Evolutionary conservation across 2,797 vertebrate species (phyloP).

Genomic region (Chaetophractus vellerosus): DNA sequence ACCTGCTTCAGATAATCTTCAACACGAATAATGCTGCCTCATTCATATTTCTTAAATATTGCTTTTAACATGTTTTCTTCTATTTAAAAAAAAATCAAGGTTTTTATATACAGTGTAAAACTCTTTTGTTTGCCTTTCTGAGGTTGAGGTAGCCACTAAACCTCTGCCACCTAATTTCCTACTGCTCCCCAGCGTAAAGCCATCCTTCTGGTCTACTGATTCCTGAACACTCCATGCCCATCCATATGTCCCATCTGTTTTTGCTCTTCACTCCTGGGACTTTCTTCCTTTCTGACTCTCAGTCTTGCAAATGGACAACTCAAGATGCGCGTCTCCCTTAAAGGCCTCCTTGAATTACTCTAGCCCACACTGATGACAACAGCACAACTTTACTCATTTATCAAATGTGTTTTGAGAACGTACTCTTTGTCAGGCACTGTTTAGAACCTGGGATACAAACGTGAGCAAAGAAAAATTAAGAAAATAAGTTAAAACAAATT

Average conservation of each 20-base stretch:
- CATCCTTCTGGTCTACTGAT: not conserved
- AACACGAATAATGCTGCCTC: not conserved
- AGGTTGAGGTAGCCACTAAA: not conserved
- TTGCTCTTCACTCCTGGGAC: not conserved
- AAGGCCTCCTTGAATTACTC: not conserved
- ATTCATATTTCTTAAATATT: constrained; percentile 15
- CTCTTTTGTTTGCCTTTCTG: not conserved
- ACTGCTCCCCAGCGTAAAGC: not conserved
- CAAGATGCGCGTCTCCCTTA: not conserved
- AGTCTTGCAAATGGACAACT: not conserved
- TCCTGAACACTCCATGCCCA: not conserved
- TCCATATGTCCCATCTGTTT: not conserved
- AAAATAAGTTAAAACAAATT: constrained; percentile 18
- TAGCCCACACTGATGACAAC: not conserved
- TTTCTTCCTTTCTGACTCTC: not conserved
- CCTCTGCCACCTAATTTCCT: not conserved
- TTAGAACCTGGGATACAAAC: constrained; percentile 6
- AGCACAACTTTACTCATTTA: not conserved
- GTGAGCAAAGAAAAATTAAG: not conserved
- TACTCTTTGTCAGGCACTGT: not conserved
- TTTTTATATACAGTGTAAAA: not conserved
- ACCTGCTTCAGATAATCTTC: not conserved
- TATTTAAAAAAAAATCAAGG: not conserved
- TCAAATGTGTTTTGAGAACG: not conserved
- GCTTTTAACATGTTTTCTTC: not conserved